Conservation (phyloP, 2,113 vertebrate genomes). For the Callorhinus ursinus region DNA sequence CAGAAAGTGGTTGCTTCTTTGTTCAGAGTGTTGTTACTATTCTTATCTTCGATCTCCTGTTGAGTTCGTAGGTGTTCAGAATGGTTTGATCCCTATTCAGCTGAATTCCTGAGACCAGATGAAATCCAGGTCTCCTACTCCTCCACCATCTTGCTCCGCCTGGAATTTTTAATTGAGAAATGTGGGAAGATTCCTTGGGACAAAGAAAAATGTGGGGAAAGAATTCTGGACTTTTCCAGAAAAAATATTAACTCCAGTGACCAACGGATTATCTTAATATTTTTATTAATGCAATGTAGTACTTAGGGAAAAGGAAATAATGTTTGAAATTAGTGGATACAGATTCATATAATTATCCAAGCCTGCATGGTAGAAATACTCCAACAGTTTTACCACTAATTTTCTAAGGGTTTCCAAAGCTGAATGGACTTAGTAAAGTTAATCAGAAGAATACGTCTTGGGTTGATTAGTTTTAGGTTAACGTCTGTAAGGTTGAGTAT, state of each 20-base stretch:
- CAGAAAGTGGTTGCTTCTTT: too few relatives aligned
- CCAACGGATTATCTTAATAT: background rate
- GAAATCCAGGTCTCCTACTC: too few relatives aligned
- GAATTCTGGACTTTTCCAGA: background rate
- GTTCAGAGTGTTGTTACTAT: too few relatives aligned
- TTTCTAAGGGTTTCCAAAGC: background rate
- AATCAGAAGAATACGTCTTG: background rate
- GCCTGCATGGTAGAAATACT: background rate
- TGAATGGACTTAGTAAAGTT: background rate
- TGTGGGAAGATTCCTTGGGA: background rate
- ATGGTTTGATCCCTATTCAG: too few relatives aligned
- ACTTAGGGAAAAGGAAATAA: background rate
- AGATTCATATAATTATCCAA: background rate
- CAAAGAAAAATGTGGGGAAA: background rate
- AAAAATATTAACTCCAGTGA: background rate
- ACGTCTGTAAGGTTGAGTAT: background rate
- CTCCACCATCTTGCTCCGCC: too few relatives aligned
- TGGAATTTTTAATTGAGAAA: conserved; percentile 14
- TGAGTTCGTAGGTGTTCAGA: too few relatives aligned
- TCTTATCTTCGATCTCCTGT: too few relatives aligned
- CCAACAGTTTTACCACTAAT: background rate
- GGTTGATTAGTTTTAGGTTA: background rate
- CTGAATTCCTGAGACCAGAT: too few relatives aligned
- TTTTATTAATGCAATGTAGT: background rate
- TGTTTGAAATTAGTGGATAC: background rate